Evolutionary conservation across 2,113 vertebrate genomes (phyloP).

Genomic region (Cinclus cinclus): DNA sequence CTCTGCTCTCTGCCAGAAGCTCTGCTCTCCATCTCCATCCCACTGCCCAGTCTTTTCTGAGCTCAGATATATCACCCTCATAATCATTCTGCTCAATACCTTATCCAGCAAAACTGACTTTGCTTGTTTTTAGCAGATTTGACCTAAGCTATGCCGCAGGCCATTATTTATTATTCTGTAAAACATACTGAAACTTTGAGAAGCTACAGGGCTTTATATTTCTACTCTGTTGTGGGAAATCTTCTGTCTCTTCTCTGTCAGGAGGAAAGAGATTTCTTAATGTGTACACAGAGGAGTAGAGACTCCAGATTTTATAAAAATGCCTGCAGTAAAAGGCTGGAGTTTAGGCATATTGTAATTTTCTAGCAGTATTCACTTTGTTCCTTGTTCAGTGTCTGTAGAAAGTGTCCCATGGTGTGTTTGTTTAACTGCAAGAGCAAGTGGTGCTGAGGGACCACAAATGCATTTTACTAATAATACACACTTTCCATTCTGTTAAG

Average conservation of each 20-base stretch:
- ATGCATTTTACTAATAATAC: background rate
- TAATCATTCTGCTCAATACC: background rate
- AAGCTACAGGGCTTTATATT: background rate
- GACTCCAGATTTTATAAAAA: background rate
- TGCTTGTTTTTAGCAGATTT: background rate
- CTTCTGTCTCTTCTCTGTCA: background rate
- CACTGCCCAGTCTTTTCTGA: background rate
- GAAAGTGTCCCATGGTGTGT: background rate
- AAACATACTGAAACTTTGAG: background rate
- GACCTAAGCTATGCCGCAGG: background rate
- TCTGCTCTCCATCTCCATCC: background rate
- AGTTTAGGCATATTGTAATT: background rate
- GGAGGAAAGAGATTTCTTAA: background rate
- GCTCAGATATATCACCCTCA: fast-evolving
- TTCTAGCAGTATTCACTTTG: background rate
- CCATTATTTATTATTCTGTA: background rate
- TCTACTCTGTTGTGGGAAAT: background rate
- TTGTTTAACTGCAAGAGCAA: background rate
- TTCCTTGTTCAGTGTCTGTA: background rate
- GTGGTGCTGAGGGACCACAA: background rate
- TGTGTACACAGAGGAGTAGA: fast-evolving
- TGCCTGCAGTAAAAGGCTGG: background rate
- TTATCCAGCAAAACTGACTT: background rate
- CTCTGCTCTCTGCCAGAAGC: background rate
- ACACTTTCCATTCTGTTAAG: background rate